Base-by-base conservation (phyloP, 2,888 invertebrate genomes). In the Polydrusus pterygomalis region DNA sequence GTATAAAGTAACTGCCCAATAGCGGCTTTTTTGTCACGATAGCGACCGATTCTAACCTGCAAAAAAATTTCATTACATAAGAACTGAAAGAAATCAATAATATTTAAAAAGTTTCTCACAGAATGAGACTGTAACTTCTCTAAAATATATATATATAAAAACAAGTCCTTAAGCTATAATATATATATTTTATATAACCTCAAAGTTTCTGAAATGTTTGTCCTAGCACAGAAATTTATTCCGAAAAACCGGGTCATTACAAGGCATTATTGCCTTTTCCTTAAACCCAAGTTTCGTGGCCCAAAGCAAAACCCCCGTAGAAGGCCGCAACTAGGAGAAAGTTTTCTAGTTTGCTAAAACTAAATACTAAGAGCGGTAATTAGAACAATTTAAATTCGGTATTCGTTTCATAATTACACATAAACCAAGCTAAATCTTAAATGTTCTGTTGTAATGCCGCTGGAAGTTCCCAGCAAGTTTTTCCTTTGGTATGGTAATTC, bases 321-420 rank as follows among this genome's bases (percentile, higher is more conserved):
- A 72, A 45, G 72, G 45, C 54, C 72, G 45, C 49, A 56, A 38
- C 72, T 56, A 65, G 49, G 45, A 69, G 68, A 69, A 74, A 69
- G 74, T 74, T 67, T 74, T 63, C 69, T 69, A 74, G 74, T 69
- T 74, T 63, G 63, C 49, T 47, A 20, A 69, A 68, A 68, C 68
- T 74, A 74, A 62, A 74, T 68, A 56, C 68, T 69, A 63, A 70
- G 25, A 54, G 68, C 62, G 20, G 40, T 62, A 60, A 74, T 67
- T 74, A 69, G 69, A 74, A 68, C 51, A 58, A 74, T 74, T 74
- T 74, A 74, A 74, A 74, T 74, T 74, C 74, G 68, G 68, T 68
- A 69, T 74, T 63, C 74, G 74, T 68, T 56, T 73, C 73, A 74
- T 74, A 67, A 67, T 74, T 74, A 68, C 54, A 62, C 51, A 68